Evolutionary conservation across 2,888 invertebrate genomes (phyloP), one percentile per base, ranked within the genome.

Genomic region (Papilio gigon): DNA sequence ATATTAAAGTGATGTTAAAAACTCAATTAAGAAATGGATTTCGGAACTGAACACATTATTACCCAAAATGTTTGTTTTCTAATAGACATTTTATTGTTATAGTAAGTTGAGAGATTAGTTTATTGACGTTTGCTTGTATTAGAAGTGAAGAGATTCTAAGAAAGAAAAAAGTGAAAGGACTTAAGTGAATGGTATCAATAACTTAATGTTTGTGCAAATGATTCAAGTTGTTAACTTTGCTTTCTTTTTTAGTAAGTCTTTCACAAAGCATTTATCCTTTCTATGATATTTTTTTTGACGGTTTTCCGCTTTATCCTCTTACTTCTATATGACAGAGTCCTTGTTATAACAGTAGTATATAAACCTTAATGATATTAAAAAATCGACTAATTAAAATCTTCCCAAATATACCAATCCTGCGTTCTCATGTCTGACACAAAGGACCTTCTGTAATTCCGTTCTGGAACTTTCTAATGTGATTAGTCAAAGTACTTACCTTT

Each of bases 401-500:
- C n/a, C n/a, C n/a, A n/a, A n/a, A n/a, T n/a, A n/a, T n/a, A n/a
- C n/a, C n/a, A n/a, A n/a, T n/a, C n/a, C n/a, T n/a, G n/a, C n/a
- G n/a, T n/a, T n/a, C n/a, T n/a, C n/a, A n/a, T n/a, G n/a, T n/a
- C n/a, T n/a, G n/a, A n/a, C n/a, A n/a, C n/a, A n/a, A n/a, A n/a
- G n/a, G n/a, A n/a, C n/a, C n/a, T n/a, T n/a, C n/a, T n/a, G n/a
- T n/a, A n/a, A n/a, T n/a, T n/a, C n/a, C n/a, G n/a, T n/a, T n/a
- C n/a, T n/a, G n/a, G n/a, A n/a, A n/a, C n/a, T n/a, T n/a, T n/a
- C n/a, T n/a, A n/a, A n/a, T n/a, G n/a, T n/a, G n/a, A n/a, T n/a
- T n/a, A n/a, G 44, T 20, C 5, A 20, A 9, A 4, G 58, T 62
- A 70, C 74, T 80, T 88, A 98, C 98, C 95, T 99, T 99, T 79